Conservation (phyloP, 2,888 invertebrate genomes). For the Melanophora roralis region DNA sequence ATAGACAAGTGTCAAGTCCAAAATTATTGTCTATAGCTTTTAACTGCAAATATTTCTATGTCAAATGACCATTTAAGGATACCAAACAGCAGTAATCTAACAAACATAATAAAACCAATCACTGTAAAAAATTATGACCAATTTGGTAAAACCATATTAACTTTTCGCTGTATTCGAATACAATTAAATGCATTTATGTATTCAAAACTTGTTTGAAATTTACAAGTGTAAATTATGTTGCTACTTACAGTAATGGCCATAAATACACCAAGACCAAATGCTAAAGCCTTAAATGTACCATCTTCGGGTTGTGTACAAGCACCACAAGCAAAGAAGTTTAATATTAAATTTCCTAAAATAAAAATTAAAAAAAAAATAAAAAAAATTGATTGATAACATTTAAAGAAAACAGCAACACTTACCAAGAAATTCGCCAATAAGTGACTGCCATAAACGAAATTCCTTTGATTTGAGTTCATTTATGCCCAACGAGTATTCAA, state of each 20-base stretch:
- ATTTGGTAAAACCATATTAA: background rate
- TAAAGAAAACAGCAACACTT: slow-evolving; percentile 59
- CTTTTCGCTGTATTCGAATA: background rate
- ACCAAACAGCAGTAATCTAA: background rate
- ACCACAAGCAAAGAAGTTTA: slow-evolving; percentile 94
- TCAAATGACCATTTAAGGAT: slow-evolving; percentile 45
- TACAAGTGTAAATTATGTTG: background rate
- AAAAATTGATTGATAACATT: background rate
- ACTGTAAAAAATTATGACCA: background rate
- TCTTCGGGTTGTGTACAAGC: slow-evolving; percentile 81
- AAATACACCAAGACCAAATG: slow-evolving; percentile 92
- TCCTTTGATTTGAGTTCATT: slow-evolving; percentile 85
- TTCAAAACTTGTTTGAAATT: no score
- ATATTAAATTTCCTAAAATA: slow-evolving; percentile 83
- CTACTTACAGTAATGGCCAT: slow-evolving; percentile 85
- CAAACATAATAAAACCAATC: background rate
- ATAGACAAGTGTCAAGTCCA: slow-evolving; percentile 2
- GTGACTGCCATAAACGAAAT: slow-evolving; percentile 84
- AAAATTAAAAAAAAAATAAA: background rate
- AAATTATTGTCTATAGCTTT: slow-evolving; percentile 9
- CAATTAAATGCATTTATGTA: no score
- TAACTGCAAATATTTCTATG: slow-evolving; percentile 22
- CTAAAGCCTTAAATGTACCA: slow-evolving; percentile 84
- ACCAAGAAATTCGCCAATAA: slow-evolving; percentile 92
- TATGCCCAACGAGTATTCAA: slow-evolving; percentile 83